phyloP scores from a whole-genome alignment of 2,888 invertebrate genomes.

The Callosobruchus maculatus region DNA sequence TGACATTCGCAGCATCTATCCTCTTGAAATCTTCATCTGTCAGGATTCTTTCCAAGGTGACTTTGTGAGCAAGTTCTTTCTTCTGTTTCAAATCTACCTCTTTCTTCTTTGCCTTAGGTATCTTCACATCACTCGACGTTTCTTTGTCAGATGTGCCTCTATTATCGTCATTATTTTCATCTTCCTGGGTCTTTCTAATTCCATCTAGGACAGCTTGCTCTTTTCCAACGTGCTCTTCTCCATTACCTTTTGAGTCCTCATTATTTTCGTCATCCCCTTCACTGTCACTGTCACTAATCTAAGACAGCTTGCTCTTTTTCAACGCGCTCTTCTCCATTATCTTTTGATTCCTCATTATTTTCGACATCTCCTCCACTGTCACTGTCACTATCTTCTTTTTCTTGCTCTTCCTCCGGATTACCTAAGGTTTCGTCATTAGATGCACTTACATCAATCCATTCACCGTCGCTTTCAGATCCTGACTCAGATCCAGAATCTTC shows the following conservation, averaged over 20 bases:
- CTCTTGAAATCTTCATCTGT: slow-evolving; percentile 92
- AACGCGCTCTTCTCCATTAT: slow-evolving; percentile 20
- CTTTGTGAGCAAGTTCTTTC: slow-evolving; percentile 53
- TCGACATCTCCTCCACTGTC: slow-evolving; percentile 28
- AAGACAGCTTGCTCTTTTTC: slow-evolving; percentile 13
- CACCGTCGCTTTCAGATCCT: slow-evolving; percentile 49
- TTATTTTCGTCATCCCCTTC: no score
- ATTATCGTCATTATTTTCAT: slow-evolving; percentile 26
- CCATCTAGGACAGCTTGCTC: no score
- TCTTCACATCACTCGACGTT: slow-evolving; percentile 21
- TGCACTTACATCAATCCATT: slow-evolving; percentile 59
- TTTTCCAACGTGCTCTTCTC: no score
- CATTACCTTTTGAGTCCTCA: no score
- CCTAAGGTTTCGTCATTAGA: slow-evolving; percentile 43
- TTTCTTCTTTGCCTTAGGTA: slow-evolving; percentile 39
- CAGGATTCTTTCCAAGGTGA: slow-evolving; percentile 66
- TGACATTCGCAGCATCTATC: slow-evolving; percentile 78
- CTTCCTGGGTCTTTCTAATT: slow-evolving; percentile 26
- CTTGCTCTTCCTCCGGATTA: slow-evolving; percentile 46
- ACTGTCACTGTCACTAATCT: no score
- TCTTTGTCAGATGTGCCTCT: slow-evolving; percentile 12
- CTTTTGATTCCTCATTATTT: slow-evolving; percentile 28
- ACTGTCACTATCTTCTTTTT: slow-evolving; percentile 37
- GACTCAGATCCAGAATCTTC: slow-evolving; percentile 44
- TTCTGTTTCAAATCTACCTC: slow-evolving; percentile 51